These are phyloP conservation scores for Arrhopalites spinosus DNA, from an alignment of 2,888 invertebrate genomes.

Conservation along the genomic window DNA sequence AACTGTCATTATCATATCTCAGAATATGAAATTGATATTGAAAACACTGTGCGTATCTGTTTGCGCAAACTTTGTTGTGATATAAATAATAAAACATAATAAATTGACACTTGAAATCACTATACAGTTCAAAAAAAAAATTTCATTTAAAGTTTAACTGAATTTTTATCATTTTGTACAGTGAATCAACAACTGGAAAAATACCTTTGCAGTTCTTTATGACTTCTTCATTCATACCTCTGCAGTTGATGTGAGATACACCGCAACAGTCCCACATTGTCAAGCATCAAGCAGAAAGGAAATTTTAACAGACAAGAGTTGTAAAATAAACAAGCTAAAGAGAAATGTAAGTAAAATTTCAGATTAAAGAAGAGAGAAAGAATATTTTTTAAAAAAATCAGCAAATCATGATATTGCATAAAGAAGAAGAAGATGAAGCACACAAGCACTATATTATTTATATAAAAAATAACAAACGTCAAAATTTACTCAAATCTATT, in stretches of 20 bases:
- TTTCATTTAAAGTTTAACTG: too few species aligned
- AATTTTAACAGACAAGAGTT: conserved; percentile 1
- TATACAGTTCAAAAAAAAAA: too few species aligned
- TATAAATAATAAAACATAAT: too few species aligned
- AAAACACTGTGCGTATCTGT: too few species aligned
- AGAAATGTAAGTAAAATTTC: too few species aligned
- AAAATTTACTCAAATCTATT: too few species aligned
- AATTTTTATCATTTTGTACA: neutral
- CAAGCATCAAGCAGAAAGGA: conserved; percentile 19
- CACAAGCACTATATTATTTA: neutral
- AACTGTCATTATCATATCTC: too few species aligned
- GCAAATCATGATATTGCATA: conserved; percentile 8
- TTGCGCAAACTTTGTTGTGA: too few species aligned
- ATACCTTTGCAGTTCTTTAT: conserved; percentile 34
- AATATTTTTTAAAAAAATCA: neutral
- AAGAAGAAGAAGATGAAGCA: neutral
- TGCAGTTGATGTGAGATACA: conserved; percentile 26
- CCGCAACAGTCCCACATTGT: conserved; percentile 39
- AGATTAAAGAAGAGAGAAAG: neutral
- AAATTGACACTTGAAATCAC: too few species aligned
- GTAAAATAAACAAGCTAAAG: neutral
- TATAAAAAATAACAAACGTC: neutral
- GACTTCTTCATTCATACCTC: too few species aligned
- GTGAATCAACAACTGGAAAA: neutral
- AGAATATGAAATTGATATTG: too few species aligned